Evolutionary conservation across 2,888 invertebrate species (phyloP).

Genomic region (Nomada ruficornis): DNA sequence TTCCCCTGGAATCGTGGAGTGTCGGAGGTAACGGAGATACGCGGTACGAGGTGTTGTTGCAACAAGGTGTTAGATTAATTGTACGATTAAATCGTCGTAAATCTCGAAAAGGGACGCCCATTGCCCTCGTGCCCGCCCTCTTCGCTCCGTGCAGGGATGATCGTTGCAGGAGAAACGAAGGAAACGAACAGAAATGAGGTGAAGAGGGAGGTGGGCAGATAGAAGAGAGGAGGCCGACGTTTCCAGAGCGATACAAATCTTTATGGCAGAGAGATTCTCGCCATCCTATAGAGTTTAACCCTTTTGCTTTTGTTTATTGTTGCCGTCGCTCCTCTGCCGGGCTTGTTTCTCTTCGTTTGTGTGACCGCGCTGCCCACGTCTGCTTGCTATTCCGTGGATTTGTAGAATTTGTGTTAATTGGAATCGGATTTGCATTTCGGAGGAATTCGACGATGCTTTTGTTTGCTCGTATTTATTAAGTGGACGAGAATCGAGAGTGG

Average conservation of each 20-base stretch:
- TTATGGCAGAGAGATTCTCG: slow-evolving; percentile 73
- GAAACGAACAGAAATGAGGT: not conserved
- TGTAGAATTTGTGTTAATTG: slow-evolving; percentile 32
- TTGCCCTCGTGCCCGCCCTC: slow-evolving; percentile 62
- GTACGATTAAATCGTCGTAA: slow-evolving; percentile 84
- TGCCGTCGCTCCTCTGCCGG: slow-evolving; percentile 29
- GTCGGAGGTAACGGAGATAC: slow-evolving; percentile 57
- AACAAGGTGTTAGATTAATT: slow-evolving; percentile 85
- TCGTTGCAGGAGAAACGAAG: slow-evolving; percentile 12
- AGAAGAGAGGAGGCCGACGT: slow-evolving; percentile 63
- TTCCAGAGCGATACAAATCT: slow-evolving; percentile 76
- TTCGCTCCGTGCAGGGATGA: slow-evolving; percentile 53
- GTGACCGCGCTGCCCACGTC: not conserved
- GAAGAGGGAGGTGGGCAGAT: not conserved
- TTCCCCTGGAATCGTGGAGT: slow-evolving; percentile 38
- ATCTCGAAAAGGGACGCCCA: slow-evolving; percentile 78
- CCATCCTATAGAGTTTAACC: slow-evolving; percentile 52
- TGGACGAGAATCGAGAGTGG: too few relatives aligned
- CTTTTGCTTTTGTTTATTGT: slow-evolving; percentile 44
- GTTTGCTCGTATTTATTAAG: too few relatives aligned
- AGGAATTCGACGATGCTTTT: not conserved
- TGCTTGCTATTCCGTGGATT: slow-evolving; percentile 14
- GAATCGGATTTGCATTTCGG: not conserved
- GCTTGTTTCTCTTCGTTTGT: slow-evolving; percentile 18
- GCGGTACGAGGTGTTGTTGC: slow-evolving; percentile 81